phyloP scores from a whole-genome alignment of 2,888 invertebrate genomes.

The Merodon equestris region DNA sequence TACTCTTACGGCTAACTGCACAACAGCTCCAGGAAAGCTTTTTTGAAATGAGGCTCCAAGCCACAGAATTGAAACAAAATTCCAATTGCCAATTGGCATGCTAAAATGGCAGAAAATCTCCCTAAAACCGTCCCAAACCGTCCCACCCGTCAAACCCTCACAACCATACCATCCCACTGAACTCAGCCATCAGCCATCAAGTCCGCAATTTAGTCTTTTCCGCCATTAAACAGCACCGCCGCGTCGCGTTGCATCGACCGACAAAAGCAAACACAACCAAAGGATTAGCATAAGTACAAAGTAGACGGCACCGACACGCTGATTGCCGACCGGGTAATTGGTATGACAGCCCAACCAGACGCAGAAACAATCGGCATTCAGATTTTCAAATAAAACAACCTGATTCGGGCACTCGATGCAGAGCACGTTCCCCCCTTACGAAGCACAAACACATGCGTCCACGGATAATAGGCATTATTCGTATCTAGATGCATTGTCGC shows the following conservation, averaged over 20 bases:
- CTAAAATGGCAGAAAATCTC: conserved; percentile 57
- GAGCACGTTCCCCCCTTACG: no score
- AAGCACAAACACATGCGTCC: no score
- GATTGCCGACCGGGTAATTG: conserved; percentile 65
- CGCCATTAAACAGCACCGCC: conserved; percentile 52
- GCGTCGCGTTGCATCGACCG: conserved; percentile 15
- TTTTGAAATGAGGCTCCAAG: conserved; percentile 6
- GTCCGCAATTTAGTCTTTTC: conserved; percentile 26
- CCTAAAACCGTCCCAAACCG: conserved; percentile 15
- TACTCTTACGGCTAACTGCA: conserved; percentile 30
- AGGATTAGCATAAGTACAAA: conserved; percentile 67
- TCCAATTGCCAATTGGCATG: conserved; percentile 63
- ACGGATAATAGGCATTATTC: background rate
- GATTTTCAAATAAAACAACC: conserved; percentile 34
- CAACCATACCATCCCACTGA: conserved; percentile 9
- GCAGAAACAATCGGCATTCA: conserved; percentile 62
- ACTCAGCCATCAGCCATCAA: conserved; percentile 50
- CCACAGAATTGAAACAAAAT: conserved; percentile 22
- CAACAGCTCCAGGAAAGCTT: conserved; percentile 3
- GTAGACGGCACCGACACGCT: conserved; percentile 66
- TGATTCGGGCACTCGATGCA: conserved; percentile 48
- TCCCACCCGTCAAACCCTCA: background rate
- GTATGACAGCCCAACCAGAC: conserved; percentile 67
- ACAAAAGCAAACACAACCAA: conserved; percentile 61
- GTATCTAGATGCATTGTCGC: conserved; percentile 50